Percentiles rank a stretch among this genome's conserved stretches.
These are phyloP conservation scores for Cygnus atratus DNA, from an alignment of 2,113 vertebrate species.

Conservation along the genomic window DNA sequence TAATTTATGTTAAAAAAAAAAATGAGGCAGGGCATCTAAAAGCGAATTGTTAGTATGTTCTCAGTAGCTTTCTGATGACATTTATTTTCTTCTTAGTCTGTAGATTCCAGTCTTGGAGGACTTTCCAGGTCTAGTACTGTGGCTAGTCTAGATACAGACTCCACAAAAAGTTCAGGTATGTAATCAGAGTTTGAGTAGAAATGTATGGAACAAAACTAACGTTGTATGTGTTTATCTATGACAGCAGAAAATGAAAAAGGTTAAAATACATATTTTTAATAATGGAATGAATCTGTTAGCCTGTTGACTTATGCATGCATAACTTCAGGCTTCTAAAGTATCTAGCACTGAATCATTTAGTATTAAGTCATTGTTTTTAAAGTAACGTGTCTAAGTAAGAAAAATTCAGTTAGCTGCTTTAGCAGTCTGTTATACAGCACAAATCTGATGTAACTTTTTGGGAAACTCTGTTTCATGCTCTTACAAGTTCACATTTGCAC, in stretches of 20 bases:
- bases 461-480: background rate
- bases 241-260: background rate
- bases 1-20: background rate
- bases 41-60: background rate
- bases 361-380: background rate
- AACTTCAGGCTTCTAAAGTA: background rate
- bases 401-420: background rate
- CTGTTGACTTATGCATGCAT: background rate
- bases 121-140: conserved; percentile 97
- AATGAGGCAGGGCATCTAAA: background rate
- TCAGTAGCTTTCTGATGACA: background rate
- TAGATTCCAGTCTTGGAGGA: conserved; percentile 97
- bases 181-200: background rate
- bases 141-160: conserved; percentile 97
- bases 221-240: background rate
- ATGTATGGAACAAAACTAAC: background rate
- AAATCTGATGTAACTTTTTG: background rate
- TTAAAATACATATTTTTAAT: background rate
- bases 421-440: background rate
- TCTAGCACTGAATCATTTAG: background rate
- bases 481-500: background rate
- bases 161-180: conserved; percentile 94
- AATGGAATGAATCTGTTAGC: background rate
- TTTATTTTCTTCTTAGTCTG: conserved; percentile 80
- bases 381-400: background rate